Conservation (phyloP, 2,113 vertebrate genomes). For the Thunnus maccoyii region DNA sequence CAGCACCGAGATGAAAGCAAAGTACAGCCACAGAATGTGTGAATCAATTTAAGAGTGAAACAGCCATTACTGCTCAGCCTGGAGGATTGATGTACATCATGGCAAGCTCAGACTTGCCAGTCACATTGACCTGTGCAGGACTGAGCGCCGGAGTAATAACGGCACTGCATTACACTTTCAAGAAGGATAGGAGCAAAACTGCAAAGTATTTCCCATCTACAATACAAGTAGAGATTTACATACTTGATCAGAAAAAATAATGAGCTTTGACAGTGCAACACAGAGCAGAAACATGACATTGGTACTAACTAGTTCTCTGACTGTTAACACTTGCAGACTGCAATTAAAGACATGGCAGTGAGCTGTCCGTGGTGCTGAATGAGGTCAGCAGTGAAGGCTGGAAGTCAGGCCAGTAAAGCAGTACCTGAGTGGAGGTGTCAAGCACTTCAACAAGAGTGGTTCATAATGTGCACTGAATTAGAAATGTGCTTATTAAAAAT, state of each 20-base stretch:
- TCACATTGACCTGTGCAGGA: conserved; percentile 24
- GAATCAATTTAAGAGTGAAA: conserved; percentile 49
- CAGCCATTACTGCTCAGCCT: conserved; percentile 26
- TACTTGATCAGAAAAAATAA: background rate
- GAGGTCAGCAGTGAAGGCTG: conserved; percentile 2
- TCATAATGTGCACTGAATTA: background rate
- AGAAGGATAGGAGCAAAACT: background rate
- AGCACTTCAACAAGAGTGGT: background rate
- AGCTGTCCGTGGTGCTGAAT: conserved; percentile 37
- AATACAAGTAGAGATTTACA: background rate
- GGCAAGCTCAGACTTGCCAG: conserved; percentile 25
- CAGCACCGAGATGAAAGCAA: conserved; percentile 36
- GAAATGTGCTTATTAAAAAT: background rate
- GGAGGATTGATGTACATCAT: conserved; percentile 33
- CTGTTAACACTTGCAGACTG: background rate
- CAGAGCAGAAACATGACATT: background rate
- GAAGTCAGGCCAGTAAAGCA: background rate
- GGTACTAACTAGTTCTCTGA: background rate
- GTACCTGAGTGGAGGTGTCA: background rate
- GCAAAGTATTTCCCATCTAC: background rate
- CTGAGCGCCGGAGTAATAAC: conserved; percentile 13
- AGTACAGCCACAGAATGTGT: conserved; percentile 1
- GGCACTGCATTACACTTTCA: background rate
- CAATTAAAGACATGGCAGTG: background rate
- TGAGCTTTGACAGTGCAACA: background rate